A percentile compares a stretch with the other conserved stretches of the same genome.
These are phyloP conservation scores for Chinchilla lanigera DNA, from an alignment of 2,113 vertebrate species.

Conservation along the genomic window DNA sequence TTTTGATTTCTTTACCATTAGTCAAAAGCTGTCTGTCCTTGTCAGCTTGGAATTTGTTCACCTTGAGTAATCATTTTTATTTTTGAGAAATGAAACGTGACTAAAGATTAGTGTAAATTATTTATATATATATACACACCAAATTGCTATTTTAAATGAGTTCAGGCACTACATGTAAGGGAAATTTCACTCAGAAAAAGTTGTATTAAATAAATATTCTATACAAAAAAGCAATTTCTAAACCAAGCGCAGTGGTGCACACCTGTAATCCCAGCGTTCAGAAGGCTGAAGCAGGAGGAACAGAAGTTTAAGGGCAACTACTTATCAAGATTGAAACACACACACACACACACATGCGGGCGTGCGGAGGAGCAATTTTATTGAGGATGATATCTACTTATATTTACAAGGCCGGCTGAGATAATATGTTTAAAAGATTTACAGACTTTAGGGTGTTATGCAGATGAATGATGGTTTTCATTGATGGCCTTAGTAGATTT, in stretches of 20 bases:
- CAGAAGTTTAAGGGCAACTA: not conserved
- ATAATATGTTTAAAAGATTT: conserved; percentile 29
- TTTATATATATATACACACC: not conserved
- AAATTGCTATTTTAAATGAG: conserved; percentile 40
- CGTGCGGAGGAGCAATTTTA: not conserved
- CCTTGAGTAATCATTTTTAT: not conserved
- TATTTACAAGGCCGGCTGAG: not conserved
- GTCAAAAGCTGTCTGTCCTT: not conserved
- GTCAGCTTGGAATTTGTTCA: conserved; percentile 41
- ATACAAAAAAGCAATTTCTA: not conserved
- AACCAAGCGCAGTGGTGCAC: not conserved
- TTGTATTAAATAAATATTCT: conserved; percentile 2
- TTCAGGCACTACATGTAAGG: not conserved
- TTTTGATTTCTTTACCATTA: conserved; percentile 11
- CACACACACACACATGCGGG: not conserved
- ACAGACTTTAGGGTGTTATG: not conserved
- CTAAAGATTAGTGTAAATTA: not conserved
- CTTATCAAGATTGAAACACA: not conserved
- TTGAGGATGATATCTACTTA: not conserved
- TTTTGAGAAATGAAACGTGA: not conserved
- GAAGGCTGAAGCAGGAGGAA: not conserved
- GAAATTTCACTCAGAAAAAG: conserved; percentile 30
- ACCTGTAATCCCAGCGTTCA: not conserved
- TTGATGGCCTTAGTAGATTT: not conserved
- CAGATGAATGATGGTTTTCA: conserved; percentile 46